These are phyloP conservation scores for Etheostoma nigrum DNA, from an alignment of 2,797 vertebrate genomes.

Conservation along the genomic window DNA sequence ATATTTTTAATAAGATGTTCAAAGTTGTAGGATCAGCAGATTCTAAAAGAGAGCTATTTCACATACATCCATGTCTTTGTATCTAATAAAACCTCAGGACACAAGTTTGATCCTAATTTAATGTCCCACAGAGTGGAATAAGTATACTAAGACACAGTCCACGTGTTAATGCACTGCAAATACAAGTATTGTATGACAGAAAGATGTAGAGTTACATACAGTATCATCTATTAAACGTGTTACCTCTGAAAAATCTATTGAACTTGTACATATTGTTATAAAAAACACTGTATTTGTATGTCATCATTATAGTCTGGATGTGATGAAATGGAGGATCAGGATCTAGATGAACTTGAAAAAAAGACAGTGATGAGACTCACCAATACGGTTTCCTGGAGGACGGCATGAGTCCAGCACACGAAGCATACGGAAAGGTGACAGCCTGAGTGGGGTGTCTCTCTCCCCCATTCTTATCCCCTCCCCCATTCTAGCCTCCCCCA, in stretches of 20 bases:
- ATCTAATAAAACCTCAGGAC: slow-evolving; percentile 17
- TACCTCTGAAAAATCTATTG: not conserved
- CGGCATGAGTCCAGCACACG: slow-evolving; percentile 82
- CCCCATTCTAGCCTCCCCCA: slow-evolving; percentile 58
- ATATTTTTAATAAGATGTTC: slow-evolving; percentile 2
- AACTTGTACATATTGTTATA: not conserved
- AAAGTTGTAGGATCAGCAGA: slow-evolving; percentile 11
- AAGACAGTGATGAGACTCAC: slow-evolving; percentile 71
- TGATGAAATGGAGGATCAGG: not conserved
- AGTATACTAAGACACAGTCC: not conserved
- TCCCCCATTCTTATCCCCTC: slow-evolving; percentile 73
- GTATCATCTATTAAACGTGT: not conserved
- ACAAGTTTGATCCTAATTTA: slow-evolving; percentile 4
- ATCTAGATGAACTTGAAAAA: slow-evolving; percentile 10
- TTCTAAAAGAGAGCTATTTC: slow-evolving; percentile 25
- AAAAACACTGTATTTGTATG: not conserved
- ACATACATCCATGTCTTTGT: slow-evolving; percentile 22
- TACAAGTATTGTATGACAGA: not conserved
- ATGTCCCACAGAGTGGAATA: not conserved
- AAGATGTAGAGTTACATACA: not conserved
- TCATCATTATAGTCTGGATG: slow-evolving; percentile 4
- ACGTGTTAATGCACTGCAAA: not conserved
- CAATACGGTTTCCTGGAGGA: slow-evolving; percentile 80
- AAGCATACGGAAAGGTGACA: slow-evolving; percentile 85
- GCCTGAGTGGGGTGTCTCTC: slow-evolving; percentile 74